phyloP scores from a whole-genome alignment of 2,797 vertebrate genomes.

The Betta splendens region DNA sequence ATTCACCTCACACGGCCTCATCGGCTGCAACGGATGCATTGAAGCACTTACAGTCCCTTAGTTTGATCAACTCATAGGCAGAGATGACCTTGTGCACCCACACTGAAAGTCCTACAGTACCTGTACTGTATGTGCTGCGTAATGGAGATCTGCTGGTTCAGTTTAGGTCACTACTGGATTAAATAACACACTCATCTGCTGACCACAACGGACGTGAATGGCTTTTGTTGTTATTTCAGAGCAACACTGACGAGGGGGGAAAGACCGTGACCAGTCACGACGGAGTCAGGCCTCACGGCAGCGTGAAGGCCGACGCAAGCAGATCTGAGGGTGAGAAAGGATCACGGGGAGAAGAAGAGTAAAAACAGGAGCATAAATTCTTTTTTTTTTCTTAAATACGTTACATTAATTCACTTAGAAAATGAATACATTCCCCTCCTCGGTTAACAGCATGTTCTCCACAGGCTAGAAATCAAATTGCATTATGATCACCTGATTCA shows the following conservation, averaged over 20 bases:
- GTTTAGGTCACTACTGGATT: neutral
- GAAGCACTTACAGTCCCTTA: neutral
- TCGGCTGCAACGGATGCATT: neutral
- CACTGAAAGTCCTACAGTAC: too few relatives aligned
- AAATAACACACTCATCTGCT: neutral
- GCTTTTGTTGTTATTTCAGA: neutral
- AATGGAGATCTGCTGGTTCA: too few relatives aligned
- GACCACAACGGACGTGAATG: neutral
- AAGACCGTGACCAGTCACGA: fast-evolving
- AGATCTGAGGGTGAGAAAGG: slow-evolving; percentile 24
- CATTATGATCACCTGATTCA: neutral
- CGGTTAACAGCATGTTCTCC: neutral
- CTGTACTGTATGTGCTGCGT: too few relatives aligned
- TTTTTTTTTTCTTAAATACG: too few relatives aligned
- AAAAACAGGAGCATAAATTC: too few relatives aligned
- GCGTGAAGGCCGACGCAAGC: neutral
- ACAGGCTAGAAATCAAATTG: neutral
- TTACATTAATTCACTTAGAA: too few relatives aligned
- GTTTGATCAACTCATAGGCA: too few relatives aligned
- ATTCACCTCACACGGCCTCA: too few relatives aligned
- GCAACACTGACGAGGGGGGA: neutral
- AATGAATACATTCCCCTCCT: too few relatives aligned
- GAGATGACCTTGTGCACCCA: too few relatives aligned
- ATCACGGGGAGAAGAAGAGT: neutral
- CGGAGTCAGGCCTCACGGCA: neutral